Evolutionary conservation across 2,888 invertebrate species (phyloP).

Genomic region (Dicyrtomina minuta): DNA sequence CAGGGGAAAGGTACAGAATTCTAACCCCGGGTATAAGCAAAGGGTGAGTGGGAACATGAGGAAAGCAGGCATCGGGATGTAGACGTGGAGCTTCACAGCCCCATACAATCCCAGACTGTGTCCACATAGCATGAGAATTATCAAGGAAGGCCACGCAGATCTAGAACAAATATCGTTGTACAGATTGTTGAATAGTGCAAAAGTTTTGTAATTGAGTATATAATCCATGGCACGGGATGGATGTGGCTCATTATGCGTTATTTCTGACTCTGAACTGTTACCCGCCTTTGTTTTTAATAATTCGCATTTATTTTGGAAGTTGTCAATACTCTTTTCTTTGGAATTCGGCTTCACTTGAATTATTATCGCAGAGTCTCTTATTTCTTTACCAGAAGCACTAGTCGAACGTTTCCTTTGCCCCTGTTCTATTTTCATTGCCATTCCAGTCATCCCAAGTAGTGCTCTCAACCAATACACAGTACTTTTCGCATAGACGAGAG

Average conservation of each 20-base stretch:
- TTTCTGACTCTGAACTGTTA: no score
- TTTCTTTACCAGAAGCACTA: no score
- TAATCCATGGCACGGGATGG: no score
- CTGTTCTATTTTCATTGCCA: no score
- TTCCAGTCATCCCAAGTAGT: no score
- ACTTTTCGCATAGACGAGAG: not conserved
- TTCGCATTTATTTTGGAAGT: not conserved
- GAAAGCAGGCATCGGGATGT: conserved; percentile 1
- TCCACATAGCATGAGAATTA: not conserved
- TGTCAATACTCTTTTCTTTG: not conserved
- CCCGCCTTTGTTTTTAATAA: not conserved
- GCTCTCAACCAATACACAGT: not conserved
- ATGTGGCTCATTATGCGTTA: no score
- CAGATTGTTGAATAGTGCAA: not conserved
- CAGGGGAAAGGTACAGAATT: not conserved
- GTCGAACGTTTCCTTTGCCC: no score
- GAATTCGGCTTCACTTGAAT: not conserved
- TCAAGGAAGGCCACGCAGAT: not conserved
- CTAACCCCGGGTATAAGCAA: not conserved
- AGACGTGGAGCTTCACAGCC: not conserved
- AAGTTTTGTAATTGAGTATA: not conserved
- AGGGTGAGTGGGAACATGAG: conserved; percentile 1
- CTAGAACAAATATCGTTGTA: not conserved
- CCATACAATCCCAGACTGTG: not conserved
- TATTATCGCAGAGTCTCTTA: no score